Percentiles rank a stretch among this genome's conserved stretches.
Evolutionary conservation across 2,888 invertebrate genomes (phyloP).

Genomic region (Drosophila pegasa): DNA sequence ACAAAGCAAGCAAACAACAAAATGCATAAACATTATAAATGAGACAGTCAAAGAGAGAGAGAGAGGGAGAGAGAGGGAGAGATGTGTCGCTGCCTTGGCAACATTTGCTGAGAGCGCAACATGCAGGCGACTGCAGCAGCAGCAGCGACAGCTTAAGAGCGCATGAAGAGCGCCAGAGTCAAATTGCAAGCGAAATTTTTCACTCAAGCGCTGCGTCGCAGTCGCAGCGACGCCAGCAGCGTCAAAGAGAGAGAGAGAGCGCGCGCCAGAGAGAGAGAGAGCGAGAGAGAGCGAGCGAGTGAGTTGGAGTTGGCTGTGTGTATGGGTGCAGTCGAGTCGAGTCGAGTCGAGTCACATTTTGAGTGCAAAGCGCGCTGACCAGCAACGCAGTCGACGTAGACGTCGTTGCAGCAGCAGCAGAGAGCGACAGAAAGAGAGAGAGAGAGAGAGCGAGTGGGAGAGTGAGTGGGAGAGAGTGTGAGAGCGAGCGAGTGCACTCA

Average conservation of each 20-base stretch:
- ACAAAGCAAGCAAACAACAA: constrained; percentile 13
- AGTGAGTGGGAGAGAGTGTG: background rate
- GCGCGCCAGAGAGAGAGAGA: constrained; percentile 6
- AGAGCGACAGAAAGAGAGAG: background rate
- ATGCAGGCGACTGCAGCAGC: constrained; percentile 53
- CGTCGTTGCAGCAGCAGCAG: constrained; percentile 3
- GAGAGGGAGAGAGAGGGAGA: too few species aligned
- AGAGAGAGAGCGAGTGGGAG: background rate
- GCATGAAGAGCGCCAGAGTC: constrained; percentile 15
- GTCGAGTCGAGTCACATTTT: constrained; percentile 36
- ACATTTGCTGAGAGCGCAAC: constrained; percentile 55
- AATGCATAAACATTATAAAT: constrained; percentile 57
- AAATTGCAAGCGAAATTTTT: constrained; percentile 43
- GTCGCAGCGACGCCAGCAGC: constrained; percentile 26
- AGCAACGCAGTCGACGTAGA: constrained; percentile 44
- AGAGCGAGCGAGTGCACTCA: constrained; percentile 4
- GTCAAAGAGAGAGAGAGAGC: constrained; percentile 2
- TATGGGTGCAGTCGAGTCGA: constrained; percentile 33
- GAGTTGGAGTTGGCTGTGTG: constrained; percentile 27
- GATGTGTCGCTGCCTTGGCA: constrained; percentile 48
- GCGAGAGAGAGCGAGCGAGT: background rate
- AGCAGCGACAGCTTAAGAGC: constrained; percentile 44
- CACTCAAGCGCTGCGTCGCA: constrained; percentile 55
- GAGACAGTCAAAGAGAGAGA: constrained; percentile 56
- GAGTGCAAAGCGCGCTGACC: constrained; percentile 53